phyloP scores from a whole-genome alignment of 2,888 invertebrate species.

The Azorinus chamasolen region DNA sequence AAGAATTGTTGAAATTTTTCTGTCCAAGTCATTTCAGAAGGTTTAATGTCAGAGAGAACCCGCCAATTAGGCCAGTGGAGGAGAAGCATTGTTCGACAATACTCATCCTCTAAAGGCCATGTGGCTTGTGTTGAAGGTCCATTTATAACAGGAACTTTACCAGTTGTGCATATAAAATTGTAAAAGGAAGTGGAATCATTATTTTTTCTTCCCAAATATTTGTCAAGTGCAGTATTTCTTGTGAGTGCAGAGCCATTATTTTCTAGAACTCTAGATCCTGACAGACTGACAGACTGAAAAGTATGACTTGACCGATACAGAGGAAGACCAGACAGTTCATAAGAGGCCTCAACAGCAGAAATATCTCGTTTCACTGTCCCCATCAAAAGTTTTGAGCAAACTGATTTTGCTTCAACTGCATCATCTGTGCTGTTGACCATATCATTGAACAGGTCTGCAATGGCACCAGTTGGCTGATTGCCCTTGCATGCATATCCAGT shows the following conservation, averaged over 20 bases:
- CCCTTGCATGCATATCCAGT: constrained; percentile 69
- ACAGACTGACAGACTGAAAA: constrained; percentile 60
- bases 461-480: constrained; percentile 60
- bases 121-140: constrained; percentile 34
- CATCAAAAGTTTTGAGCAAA: constrained; percentile 61
- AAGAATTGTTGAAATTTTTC: constrained; percentile 44
- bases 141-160: constrained; percentile 53
- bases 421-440: constrained; percentile 34
- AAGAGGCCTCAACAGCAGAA: constrained; percentile 63
- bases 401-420: constrained; percentile 26
- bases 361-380: constrained; percentile 64
- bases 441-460: constrained; percentile 56
- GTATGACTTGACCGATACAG: constrained; percentile 57
- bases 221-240: constrained; percentile 55
- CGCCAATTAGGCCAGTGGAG: constrained; percentile 62
- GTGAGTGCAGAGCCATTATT: constrained; percentile 27
- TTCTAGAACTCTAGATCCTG: constrained; percentile 56
- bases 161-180: constrained; percentile 41
- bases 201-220: constrained; percentile 41
- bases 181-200: constrained; percentile 50
- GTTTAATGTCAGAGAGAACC: constrained; percentile 59
- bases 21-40: constrained; percentile 46
- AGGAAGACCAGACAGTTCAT: constrained; percentile 35
- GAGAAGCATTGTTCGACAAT: constrained; percentile 49
- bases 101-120: constrained; percentile 65